Evolutionary conservation across 2,888 invertebrate species (phyloP).

Genomic region (Lithosia quadra): DNA sequence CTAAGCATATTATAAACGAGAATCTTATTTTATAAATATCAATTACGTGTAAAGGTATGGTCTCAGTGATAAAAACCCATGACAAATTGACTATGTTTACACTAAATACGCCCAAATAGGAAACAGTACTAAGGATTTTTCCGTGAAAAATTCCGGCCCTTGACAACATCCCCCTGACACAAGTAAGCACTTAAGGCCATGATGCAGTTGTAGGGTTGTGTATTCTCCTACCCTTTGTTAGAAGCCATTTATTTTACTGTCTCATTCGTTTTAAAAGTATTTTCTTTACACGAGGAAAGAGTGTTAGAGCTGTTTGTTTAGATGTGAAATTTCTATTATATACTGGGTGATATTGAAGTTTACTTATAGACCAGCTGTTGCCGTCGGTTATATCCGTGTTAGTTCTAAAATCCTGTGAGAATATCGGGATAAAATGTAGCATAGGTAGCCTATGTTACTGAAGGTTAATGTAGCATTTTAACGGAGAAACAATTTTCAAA

Average conservation of each 20-base stretch:
- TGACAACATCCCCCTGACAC: conserved; percentile 38
- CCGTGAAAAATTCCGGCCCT: conserved; percentile 23
- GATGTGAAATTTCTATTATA: neutral
- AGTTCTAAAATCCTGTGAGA: no score
- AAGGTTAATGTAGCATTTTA: no score
- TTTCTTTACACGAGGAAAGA: conserved; percentile 22
- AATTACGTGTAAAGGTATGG: neutral
- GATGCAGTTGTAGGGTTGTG: conserved; percentile 45
- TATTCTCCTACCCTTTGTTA: conserved; percentile 50
- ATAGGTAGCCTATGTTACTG: no score
- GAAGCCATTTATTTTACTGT: conserved; percentile 49
- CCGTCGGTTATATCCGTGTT: no score
- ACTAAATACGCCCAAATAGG: neutral
- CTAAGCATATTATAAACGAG: no score
- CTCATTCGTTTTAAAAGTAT: conserved; percentile 48
- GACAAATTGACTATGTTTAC: conserved; percentile 7
- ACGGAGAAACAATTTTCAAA: no score
- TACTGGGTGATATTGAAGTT: neutral
- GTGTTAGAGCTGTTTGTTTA: conserved; percentile 6
- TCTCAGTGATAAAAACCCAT: neutral
- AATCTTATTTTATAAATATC: neutral
- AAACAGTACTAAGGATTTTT: conserved; percentile 21
- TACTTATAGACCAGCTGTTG: no score
- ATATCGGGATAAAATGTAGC: no score
- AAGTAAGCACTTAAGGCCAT: conserved; percentile 50